Evolutionary conservation across 2,888 invertebrate genomes (phyloP).

Genomic region (Halocaridina rubra): DNA sequence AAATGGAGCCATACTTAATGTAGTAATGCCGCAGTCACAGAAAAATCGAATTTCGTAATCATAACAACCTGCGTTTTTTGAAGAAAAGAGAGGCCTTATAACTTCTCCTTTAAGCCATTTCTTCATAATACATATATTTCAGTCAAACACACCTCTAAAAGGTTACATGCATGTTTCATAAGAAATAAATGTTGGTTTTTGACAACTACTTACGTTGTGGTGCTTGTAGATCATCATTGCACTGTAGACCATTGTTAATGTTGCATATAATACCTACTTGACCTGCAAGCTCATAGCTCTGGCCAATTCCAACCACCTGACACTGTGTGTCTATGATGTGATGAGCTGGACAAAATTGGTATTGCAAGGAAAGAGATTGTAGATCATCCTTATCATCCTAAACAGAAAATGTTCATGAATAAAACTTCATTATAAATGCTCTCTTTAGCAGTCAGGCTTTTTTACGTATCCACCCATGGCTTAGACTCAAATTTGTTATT

Average conservation of each 20-base stretch:
- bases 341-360: slow-evolving; percentile 65
- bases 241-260: slow-evolving; percentile 63
- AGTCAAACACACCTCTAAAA: no score
- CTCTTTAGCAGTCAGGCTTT: no score
- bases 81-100: no score
- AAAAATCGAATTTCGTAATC: slow-evolving; percentile 66
- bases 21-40: slow-evolving; percentile 64
- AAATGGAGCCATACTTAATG: not conserved
- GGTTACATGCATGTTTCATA: no score
- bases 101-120: no score
- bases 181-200: no score
- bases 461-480: no score
- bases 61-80: slow-evolving; percentile 64
- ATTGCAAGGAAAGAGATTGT: slow-evolving; percentile 53
- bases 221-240: slow-evolving; percentile 58
- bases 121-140: no score
- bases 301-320: slow-evolving; percentile 64
- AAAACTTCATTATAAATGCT: no score
- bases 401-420: no score
- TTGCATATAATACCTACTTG: slow-evolving; percentile 62
- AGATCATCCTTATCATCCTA: slow-evolving; percentile 64
- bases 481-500: no score
- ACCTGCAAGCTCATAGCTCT: not conserved
- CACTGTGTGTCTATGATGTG: slow-evolving; percentile 67
- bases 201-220: slow-evolving; percentile 41